Base-by-base conservation (phyloP, 2,888 invertebrate genomes). In the Thereva nobilitata region DNA sequence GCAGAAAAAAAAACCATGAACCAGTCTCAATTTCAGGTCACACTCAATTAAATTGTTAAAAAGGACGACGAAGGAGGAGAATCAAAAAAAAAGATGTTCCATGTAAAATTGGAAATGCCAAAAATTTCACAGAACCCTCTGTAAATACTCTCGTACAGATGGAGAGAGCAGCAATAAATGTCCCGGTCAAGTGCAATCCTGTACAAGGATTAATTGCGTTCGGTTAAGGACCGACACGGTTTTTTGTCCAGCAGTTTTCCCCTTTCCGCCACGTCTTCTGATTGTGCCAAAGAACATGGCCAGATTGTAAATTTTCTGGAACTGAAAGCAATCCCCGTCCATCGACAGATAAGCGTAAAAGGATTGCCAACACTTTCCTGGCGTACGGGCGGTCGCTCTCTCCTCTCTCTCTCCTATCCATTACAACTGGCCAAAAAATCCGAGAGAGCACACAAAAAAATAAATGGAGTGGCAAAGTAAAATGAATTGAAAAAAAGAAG, bases 381-480 rank as follows among this genome's bases (percentile, higher is more conserved):
- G 44, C 12, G 41, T 56, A 38, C 55, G 45, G 50, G 40, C 49
- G 41, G 8, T 38, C 57, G 53, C 42, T n/a, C n/a, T n/a, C n/a
- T n/a, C n/a, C n/a, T n/a, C n/a, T n/a, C 38, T 50, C 64, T 55
- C 35, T 63, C 44, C 44, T 23, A 23, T 23, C 61, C 50, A 61
- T 49, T 61, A 61, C 61, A 40, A 50, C 23, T 40, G 61, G 40
- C 41, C 61, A 50, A 61, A 61, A 50, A 50, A n/a, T 49, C 23
- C 23, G 23, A 23, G 61, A 49, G 34, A 44, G 41, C 41, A 40
- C 61, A 23, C 23, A 23, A 67, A 67, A 67, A 64, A 55, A 64
- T 67, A 67, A 67, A 67, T 67, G 67, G 67, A 67, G 64, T 67
- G 67, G 67, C 67, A 67, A 67, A 67, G 67, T 56, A 64, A 64